Evolutionary conservation across 2,888 invertebrate genomes (phyloP).

Genomic region (Nemotelus pantherinus): DNA sequence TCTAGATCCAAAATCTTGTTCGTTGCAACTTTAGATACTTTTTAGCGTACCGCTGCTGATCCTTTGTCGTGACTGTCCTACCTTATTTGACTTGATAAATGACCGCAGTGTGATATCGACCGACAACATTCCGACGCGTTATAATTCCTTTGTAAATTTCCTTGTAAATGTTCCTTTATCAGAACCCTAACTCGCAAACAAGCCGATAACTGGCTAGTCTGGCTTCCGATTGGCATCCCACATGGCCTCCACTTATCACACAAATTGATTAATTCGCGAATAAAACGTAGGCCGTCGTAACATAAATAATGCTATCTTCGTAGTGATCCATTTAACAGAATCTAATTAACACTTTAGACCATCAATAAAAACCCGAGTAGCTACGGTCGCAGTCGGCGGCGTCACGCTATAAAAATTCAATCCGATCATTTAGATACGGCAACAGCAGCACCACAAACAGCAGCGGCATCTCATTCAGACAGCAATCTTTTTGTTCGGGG

Average conservation of each 20-base stretch:
- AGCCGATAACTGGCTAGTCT: too few species aligned
- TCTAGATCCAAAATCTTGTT: too few species aligned
- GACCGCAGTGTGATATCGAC: neutral
- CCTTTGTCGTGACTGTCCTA: neutral
- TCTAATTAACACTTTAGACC: slow-evolving; percentile 49
- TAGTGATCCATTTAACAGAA: slow-evolving; percentile 43
- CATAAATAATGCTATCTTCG: slow-evolving; percentile 35
- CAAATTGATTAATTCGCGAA: slow-evolving; percentile 41
- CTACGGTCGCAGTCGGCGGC: slow-evolving; percentile 31
- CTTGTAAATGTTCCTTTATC: neutral
- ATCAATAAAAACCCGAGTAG: slow-evolving; percentile 26
- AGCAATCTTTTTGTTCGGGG: neutral
- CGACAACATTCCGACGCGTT: neutral
- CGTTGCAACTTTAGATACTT: too few species aligned
- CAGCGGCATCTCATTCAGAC: neutral
- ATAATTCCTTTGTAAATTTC: slow-evolving; percentile 8
- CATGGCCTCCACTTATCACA: neutral
- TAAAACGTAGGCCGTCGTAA: slow-evolving; percentile 6
- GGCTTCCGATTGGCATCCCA: neutral
- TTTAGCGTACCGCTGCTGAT: too few species aligned
- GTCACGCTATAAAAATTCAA: slow-evolving; percentile 42
- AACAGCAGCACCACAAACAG: neutral
- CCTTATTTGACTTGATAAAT: slow-evolving; percentile 9
- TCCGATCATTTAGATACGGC: slow-evolving; percentile 31
- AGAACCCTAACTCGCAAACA: neutral